Evolutionary conservation across 2,797 vertebrate species (phyloP).

Genomic region (Streptopelia turtur): DNA sequence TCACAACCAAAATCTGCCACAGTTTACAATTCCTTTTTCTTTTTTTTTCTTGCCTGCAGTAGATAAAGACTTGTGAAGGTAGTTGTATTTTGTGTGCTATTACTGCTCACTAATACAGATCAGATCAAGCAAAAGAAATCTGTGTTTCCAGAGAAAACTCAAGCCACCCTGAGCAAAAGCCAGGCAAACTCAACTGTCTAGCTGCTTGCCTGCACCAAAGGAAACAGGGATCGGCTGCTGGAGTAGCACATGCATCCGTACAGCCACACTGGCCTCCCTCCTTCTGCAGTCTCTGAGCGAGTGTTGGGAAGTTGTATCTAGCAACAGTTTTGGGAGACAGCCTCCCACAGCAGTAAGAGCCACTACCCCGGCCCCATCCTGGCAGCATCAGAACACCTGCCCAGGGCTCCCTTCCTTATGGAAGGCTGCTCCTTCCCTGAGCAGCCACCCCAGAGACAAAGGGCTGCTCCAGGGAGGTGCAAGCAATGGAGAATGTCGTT

Average conservation of each 20-base stretch:
- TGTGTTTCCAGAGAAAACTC: not conserved
- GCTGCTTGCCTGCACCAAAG: not conserved
- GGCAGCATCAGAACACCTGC: not conserved
- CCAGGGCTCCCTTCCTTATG: not conserved
- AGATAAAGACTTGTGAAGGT: not conserved
- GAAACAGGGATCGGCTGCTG: not conserved
- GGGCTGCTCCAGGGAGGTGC: not conserved
- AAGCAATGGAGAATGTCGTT: not conserved
- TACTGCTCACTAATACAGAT: not conserved
- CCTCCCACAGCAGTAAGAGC: not conserved
- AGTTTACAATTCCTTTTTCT: not conserved
- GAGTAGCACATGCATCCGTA: not conserved
- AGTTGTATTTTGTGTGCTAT: not conserved
- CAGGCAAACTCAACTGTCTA: not conserved
- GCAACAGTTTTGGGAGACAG: not conserved
- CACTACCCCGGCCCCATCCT: accelerated
- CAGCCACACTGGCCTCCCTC: not conserved
- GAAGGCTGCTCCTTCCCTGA: not conserved
- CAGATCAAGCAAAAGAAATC: not conserved
- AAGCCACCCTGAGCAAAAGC: not conserved
- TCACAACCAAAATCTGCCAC: not conserved
- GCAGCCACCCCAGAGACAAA: not conserved
- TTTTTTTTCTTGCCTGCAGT: not conserved
- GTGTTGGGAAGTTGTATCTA: not conserved
- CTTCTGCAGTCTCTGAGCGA: not conserved